Evolutionary conservation across 1,140 invertebrate genomes (phyloP).

Genomic region (Apis cerana): DNA sequence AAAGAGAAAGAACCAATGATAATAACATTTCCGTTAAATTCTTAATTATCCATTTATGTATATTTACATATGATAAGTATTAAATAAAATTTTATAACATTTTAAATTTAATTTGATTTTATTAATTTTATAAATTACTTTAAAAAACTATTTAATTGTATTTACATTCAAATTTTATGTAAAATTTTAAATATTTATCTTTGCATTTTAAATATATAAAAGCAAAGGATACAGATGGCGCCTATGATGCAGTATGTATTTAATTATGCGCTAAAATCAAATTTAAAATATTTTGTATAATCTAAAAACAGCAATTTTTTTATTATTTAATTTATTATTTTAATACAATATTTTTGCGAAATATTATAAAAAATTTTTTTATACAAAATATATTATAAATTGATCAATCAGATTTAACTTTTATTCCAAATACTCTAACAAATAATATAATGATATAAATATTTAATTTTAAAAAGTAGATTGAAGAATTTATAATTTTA

Average conservation of each 20-base stretch:
- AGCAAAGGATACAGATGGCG: conserved; percentile 27
- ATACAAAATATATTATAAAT: too few species aligned
- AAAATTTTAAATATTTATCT: not conserved
- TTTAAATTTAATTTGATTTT: not conserved
- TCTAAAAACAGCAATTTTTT: not conserved
- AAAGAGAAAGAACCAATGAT: conserved; percentile 16
- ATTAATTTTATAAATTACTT: not conserved
- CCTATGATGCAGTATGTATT: not conserved
- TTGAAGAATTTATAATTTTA: not conserved
- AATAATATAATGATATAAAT: too few species aligned
- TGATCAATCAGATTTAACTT: too few species aligned
- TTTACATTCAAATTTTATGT: not conserved
- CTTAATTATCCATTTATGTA: not conserved
- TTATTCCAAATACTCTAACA: too few species aligned
- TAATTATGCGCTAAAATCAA: conserved; percentile 15
- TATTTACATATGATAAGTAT: not conserved
- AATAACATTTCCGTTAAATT: not conserved
- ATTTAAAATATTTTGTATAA: conserved; percentile 10
- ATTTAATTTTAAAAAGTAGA: not conserved
- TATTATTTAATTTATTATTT: too few species aligned
- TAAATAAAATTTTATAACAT: not conserved
- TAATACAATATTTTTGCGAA: too few species aligned
- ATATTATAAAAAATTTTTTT: too few species aligned
- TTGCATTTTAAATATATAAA: conserved; percentile 14
- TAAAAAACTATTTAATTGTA: not conserved